Evolutionary conservation across 2,888 invertebrate species (phyloP), one percentile per base, ranked within the genome.

Genomic region (Willowsia nigromaculata): DNA sequence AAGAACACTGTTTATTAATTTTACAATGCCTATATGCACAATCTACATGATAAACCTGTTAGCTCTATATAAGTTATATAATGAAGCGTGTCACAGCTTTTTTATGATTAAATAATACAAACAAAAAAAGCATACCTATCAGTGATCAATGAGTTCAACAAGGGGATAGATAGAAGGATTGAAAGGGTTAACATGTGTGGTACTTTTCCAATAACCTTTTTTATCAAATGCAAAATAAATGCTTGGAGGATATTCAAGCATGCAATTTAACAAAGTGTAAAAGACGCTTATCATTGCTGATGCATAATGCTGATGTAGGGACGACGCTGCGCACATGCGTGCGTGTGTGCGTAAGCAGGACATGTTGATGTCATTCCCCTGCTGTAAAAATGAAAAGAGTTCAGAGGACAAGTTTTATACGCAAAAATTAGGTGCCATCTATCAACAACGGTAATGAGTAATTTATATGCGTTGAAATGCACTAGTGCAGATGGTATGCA

Each of bases 141-240:
- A 50, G 13, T 59, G 62, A 13, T 30, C 15, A 62, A 62, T 13
- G 59, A 27, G 59, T 59, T 59, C 59, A 59, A 6, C 59, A 11
- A 59, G 13, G 27, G 1, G 13, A 27, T 59, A 15, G 3, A 22
- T 30, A 25, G 1, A 59, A 13, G 9, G 25, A 53, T 1, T 37
- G 59, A 62, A 62, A 62, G 30, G 62, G 59, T 59, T 18, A 27
- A 59, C 11, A 11, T 15, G 25, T 62, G 62, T 62, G 30, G 62
- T 62, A 62, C 30, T 62, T 62, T 62, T 62, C 62, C 62, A 56
- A 62, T 62, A 13, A 62, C 62, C 62, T 62, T 62, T 62, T 62
- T 27, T 62, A 62, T 56, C 56, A 7, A 56, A 22, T 56, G n/a
- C 13, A 62, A 59, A 59, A 2, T 62, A 62, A 62, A 30, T 18